Evolutionary conservation across 1,140 invertebrate species (phyloP), one percentile per base, ranked within the genome.

Genomic region (Procambarus clarkii): DNA sequence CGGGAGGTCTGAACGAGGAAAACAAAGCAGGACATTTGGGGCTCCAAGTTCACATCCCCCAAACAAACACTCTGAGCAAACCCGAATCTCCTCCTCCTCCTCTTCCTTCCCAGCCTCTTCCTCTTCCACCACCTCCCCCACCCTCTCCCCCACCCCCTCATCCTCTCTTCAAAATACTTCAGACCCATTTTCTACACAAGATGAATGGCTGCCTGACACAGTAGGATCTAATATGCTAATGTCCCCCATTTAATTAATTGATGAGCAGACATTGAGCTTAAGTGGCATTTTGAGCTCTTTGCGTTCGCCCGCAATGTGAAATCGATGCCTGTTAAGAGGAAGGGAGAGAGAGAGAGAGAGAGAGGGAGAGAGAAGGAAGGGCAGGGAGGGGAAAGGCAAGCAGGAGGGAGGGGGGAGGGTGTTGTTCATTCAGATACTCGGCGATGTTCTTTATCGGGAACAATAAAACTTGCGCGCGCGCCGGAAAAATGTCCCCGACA

Each of bases 161-260:
- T 89, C 81, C 48, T 77, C 83, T 91, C 76, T 85, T 91, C 82
- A 91, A 91, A 91, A 91, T 91, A 91, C 82, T 91, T 82, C 54
- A 91, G 81, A 34, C 82, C 88, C 88, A 91, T 91, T 91, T 91
- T 91, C 88, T 79, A 58, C 71, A 48, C 88, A 85, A 91, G 88
- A 91, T 91, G 83, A 91, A 91, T 91, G 82, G 88, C 88, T 85
- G 88, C 88, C 83, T 82, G 88, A 91, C 88, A 91, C 88, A 91
- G 74, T 85, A 85, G 83, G 88, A 91, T 91, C 88, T 91, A 84
- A 91, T 91, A 91, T 91, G 88, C 88, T 91, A 91, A 91, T 91
- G 88, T 91, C 88, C 58, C 88, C 88, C 88, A 91, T 91, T 91
- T 91, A 91, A 91, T 91, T 91, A 91, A 91, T 91, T 91, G 88